A percentile compares a stretch with the other conserved stretches of the same genome.
Conservation (phyloP, 1,140 invertebrate genomes). For the Atta texana region DNA sequence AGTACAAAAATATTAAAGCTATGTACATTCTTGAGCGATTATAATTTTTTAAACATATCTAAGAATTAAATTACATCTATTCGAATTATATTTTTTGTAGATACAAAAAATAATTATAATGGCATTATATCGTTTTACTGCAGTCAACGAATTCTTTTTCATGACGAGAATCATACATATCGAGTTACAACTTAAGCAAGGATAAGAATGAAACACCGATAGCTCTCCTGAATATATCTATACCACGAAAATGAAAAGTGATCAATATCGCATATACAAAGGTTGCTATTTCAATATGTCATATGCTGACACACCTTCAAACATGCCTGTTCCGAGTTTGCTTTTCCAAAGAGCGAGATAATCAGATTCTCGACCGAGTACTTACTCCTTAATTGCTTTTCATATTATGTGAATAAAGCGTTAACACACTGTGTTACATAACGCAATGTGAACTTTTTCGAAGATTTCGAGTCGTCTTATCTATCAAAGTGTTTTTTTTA, state of each 20-base stretch:
- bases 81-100: not conserved
- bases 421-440: constrained; percentile 12
- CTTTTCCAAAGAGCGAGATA: constrained; percentile 26
- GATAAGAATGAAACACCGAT: not conserved
- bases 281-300: not conserved
- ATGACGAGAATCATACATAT: not conserved
- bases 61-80: not conserved
- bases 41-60: not conserved
- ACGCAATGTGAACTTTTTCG: not conserved
- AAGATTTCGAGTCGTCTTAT: constrained; percentile 32
- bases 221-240: constrained; percentile 1
- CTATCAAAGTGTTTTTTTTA: constrained; percentile 6
- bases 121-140: constrained; percentile 4
- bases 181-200: not conserved
- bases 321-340: constrained; percentile 5
- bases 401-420: not conserved
- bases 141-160: not conserved
- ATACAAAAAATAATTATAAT: constrained; percentile 3
- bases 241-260: constrained; percentile 17
- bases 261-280: not conserved
- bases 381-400: constrained; percentile 19
- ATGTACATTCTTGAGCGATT: not conserved
- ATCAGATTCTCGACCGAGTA: not conserved
- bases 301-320: constrained; percentile 27
- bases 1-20: not conserved